A percentile compares a stretch with the other conserved stretches of the same genome.
These are phyloP conservation scores for Corythucha ciliata DNA, from an alignment of 2,888 invertebrate species.

Conservation along the genomic window DNA sequence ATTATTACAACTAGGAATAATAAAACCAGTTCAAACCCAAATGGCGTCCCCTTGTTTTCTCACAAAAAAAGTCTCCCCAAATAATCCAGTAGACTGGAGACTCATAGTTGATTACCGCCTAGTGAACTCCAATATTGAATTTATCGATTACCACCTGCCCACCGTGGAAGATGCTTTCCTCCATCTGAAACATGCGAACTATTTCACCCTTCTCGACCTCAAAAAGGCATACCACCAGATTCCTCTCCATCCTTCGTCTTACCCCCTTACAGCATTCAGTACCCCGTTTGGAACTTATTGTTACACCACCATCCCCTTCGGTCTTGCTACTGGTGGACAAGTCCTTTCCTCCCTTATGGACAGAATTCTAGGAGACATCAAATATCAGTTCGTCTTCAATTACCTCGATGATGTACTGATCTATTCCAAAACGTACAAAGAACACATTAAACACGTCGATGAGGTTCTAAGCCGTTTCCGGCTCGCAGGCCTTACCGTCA, in stretches of 20 bases:
- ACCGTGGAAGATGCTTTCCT: constrained; percentile 16
- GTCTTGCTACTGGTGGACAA: constrained; percentile 22
- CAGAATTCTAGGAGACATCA: constrained; percentile 23
- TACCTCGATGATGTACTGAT: constrained; percentile 29
- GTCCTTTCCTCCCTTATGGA: constrained; percentile 26
- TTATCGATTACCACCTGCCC: constrained; percentile 15
- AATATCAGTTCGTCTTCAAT: constrained; percentile 25
- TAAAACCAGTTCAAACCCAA: background rate
- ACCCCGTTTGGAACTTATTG: constrained; percentile 16
- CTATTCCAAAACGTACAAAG: constrained; percentile 18
- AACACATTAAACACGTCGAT: constrained; percentile 19
- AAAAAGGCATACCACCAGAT: constrained; percentile 26
- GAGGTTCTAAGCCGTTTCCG: constrained; percentile 25
- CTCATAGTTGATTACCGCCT: constrained; percentile 31
- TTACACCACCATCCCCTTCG: constrained; percentile 25
- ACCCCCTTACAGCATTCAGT: constrained; percentile 19
- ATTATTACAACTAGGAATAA: too few species aligned
- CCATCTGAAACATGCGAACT: constrained; percentile 5
- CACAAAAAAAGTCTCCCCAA: constrained; percentile 1
- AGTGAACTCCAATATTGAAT: constrained; percentile 4
- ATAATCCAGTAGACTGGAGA: constrained; percentile 10
- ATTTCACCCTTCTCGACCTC: constrained; percentile 23
- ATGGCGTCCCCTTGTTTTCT: constrained; percentile 12
- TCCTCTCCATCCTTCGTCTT: constrained; percentile 1
- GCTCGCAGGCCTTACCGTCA: constrained; percentile 31